phyloP scores from a whole-genome alignment of 1,140 invertebrate genomes.

The Melitaea cinxia region DNA sequence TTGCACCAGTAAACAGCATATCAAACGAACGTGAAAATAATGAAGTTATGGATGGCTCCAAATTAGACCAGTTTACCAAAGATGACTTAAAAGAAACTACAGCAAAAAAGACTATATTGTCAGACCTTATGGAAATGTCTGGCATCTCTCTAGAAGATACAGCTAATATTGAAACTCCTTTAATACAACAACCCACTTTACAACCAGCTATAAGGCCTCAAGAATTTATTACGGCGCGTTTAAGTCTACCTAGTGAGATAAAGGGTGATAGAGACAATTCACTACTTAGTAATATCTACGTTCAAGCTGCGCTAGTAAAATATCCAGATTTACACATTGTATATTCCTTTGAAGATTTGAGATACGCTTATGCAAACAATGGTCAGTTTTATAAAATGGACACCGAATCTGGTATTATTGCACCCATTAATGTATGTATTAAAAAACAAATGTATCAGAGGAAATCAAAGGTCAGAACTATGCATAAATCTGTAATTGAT shows the following conservation, averaged over 20 bases:
- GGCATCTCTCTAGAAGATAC: conserved; percentile 66
- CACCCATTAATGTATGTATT: conserved; percentile 52
- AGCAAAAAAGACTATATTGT: conserved; percentile 57
- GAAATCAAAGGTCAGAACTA: conserved; percentile 1
- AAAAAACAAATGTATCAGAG: conserved; percentile 33
- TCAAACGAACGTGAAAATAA: not conserved
- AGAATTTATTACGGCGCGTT: not conserved
- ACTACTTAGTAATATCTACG: conserved; percentile 1
- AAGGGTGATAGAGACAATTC: not conserved
- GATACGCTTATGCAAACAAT: conserved; percentile 48
- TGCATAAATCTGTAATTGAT: conserved; percentile 43
- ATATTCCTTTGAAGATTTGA: conserved; percentile 55
- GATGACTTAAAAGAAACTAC: not conserved
- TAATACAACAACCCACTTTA: not conserved
- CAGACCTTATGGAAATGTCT: conserved; percentile 77
- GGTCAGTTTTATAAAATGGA: conserved; percentile 62
- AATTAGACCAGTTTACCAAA: not conserved
- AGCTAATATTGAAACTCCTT: conserved; percentile 6
- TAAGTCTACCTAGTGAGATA: not conserved
- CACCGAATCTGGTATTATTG: conserved; percentile 43
- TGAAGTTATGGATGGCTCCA: not conserved
- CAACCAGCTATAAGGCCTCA: not conserved
- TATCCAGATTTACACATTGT: conserved; percentile 47
- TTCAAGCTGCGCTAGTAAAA: conserved; percentile 11
- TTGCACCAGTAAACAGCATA: not conserved